phyloP scores from a whole-genome alignment of 2,797 vertebrate species.

The Anabacerthia variegaticeps region DNA sequence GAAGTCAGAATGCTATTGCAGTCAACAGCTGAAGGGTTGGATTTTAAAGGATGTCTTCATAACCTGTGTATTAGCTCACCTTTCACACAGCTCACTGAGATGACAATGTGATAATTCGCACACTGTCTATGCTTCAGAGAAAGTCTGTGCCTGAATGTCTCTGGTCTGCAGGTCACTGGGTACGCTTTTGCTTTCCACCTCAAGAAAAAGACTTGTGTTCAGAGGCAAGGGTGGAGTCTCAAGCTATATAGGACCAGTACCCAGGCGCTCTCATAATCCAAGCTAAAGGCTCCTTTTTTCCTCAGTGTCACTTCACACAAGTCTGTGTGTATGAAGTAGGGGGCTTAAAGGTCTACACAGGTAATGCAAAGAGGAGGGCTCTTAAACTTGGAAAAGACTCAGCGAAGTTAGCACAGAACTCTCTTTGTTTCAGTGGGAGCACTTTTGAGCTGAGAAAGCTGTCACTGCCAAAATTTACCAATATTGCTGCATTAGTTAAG shows the following conservation, averaged over 20 bases:
- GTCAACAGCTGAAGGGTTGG: background rate
- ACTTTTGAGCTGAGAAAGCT: background rate
- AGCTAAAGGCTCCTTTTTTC: background rate
- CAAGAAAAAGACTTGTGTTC: background rate
- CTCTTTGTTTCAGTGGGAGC: background rate
- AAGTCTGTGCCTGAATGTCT: background rate
- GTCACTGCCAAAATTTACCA: background rate
- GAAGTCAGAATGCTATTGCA: background rate
- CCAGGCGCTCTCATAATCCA: background rate
- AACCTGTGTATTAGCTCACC: background rate
- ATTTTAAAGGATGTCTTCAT: background rate
- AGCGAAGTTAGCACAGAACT: background rate
- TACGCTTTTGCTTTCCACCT: background rate
- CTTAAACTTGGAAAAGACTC: background rate
- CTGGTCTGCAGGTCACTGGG: background rate
- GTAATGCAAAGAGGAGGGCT: background rate
- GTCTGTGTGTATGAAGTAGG: background rate
- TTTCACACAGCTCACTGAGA: background rate
- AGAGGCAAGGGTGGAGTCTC: background rate
- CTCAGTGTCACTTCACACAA: rapidly evolving
- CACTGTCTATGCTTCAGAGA: background rate
- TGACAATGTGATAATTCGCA: rapidly evolving
- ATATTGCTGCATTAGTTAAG: background rate
- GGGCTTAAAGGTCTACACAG: background rate
- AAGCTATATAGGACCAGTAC: background rate